Evolutionary conservation across 2,797 vertebrate species (phyloP).

Genomic region (Ctenochaetus hawaiiensis): DNA sequence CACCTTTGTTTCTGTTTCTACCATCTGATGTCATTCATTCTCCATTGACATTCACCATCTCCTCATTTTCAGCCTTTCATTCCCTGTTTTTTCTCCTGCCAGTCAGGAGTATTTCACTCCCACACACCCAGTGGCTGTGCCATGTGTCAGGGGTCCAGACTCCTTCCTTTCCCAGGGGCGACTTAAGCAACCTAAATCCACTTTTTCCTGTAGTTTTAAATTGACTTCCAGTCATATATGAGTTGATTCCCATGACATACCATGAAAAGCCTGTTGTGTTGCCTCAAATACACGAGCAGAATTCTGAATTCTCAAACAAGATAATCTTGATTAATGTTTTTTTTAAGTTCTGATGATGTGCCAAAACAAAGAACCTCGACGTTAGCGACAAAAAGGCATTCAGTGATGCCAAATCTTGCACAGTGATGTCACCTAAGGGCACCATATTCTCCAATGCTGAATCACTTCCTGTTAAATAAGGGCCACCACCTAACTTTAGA

Average conservation of each 20-base stretch:
- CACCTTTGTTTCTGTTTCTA: slow-evolving; percentile 18
- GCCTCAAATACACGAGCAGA: slow-evolving; percentile 1
- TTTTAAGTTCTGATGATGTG: not conserved
- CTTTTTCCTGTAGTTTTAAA: slow-evolving; percentile 17
- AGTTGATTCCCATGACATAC: not conserved
- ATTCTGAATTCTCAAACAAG: not conserved
- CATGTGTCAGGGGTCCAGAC: slow-evolving; percentile 61
- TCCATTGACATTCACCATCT: not conserved
- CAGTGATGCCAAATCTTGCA: slow-evolving; percentile 24
- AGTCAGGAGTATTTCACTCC: slow-evolving; percentile 40
- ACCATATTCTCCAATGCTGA: slow-evolving; percentile 50
- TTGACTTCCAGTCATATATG: slow-evolving; percentile 29
- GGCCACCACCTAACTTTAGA: slow-evolving; percentile 65
- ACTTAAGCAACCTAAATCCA: slow-evolving; percentile 44
- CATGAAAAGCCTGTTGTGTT: slow-evolving; percentile 2
- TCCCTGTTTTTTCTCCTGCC: slow-evolving; percentile 24
- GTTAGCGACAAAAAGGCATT: slow-evolving; percentile 43
- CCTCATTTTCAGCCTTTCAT: slow-evolving; percentile 6
- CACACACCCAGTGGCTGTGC: slow-evolving; percentile 40
- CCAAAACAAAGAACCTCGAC: slow-evolving; percentile 30
- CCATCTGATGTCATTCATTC: slow-evolving; percentile 34
- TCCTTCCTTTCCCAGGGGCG: slow-evolving; percentile 46
- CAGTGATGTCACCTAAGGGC: slow-evolving; percentile 56
- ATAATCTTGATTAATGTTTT: slow-evolving; percentile 16
- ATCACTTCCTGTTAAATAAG: slow-evolving; percentile 67